phyloP scores from a whole-genome alignment of 2,113 vertebrate species.

The Neodon shergylaensis region DNA sequence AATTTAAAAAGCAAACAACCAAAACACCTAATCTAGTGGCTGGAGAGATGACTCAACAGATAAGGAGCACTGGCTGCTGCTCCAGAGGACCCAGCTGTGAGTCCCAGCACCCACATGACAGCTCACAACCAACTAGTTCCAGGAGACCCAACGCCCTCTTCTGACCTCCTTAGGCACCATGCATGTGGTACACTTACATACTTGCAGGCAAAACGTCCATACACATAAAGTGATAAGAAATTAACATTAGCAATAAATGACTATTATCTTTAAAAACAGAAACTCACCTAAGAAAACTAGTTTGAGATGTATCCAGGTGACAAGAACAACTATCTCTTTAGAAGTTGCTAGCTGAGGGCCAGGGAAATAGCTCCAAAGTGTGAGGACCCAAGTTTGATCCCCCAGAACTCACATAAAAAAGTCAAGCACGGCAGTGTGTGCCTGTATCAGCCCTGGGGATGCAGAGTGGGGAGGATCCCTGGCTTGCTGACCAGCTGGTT shows the following conservation, averaged over 20 bases:
- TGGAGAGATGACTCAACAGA: background rate
- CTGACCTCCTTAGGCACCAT: background rate
- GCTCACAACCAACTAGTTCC: background rate
- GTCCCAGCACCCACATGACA: background rate
- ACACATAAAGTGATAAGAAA: background rate
- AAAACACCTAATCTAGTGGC: background rate
- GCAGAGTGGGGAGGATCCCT: too few relatives aligned
- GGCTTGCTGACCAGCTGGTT: background rate
- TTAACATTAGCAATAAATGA: background rate
- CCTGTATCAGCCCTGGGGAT: background rate
- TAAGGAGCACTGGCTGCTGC: background rate
- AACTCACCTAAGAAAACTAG: background rate
- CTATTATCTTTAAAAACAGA: background rate
- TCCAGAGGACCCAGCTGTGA: too few relatives aligned
- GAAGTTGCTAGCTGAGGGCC: background rate
- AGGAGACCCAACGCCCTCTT: background rate
- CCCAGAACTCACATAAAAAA: background rate
- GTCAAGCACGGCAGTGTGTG: background rate
- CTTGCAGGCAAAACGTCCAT: background rate
- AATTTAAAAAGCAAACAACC: background rate
- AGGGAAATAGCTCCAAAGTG: background rate
- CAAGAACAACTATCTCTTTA: background rate
- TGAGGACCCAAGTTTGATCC: background rate
- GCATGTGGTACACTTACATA: background rate
- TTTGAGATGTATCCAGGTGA: background rate